Evolutionary conservation across 2,797 vertebrate species (phyloP).

Genomic region (Apodemus agrarius): DNA sequence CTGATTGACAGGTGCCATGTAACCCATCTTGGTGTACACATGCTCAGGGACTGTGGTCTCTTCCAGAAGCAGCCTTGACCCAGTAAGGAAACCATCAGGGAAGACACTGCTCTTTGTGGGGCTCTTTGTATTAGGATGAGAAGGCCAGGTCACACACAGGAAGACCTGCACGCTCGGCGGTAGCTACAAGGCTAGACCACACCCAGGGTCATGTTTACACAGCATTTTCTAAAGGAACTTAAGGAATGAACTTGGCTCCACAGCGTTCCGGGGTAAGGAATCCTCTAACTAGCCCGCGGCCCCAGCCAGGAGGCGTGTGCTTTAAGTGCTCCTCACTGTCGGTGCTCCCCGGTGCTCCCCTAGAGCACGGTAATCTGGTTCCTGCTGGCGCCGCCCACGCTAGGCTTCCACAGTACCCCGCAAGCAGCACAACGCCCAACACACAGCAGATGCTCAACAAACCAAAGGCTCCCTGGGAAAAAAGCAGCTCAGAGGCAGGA

Average conservation of each 20-base stretch:
- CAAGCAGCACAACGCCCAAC: background rate
- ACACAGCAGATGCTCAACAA: background rate
- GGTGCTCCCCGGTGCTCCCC: no score
- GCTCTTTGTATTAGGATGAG: background rate
- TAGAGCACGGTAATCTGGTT: background rate
- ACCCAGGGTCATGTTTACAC: background rate
- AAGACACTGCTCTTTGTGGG: background rate
- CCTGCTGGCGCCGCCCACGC: background rate
- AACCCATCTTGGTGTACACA: background rate
- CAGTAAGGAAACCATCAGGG: background rate
- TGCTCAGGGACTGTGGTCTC: background rate
- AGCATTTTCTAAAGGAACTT: constrained; percentile 46
- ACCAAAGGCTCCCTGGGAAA: background rate
- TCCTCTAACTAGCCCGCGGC: background rate
- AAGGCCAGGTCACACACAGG: background rate
- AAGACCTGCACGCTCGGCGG: background rate
- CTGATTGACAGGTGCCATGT: background rate
- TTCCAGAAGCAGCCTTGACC: background rate
- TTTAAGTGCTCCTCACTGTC: background rate
- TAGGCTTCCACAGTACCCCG: background rate
- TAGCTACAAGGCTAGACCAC: background rate
- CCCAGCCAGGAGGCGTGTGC: background rate
- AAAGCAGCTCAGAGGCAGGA: background rate
- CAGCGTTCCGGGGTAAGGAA: background rate
- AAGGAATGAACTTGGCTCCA: constrained; percentile 45